A percentile compares a stretch with the other conserved stretches of the same genome.
phyloP scores from a whole-genome alignment of 2,888 invertebrate species.

The Venustoraphidia nigricollis region DNA sequence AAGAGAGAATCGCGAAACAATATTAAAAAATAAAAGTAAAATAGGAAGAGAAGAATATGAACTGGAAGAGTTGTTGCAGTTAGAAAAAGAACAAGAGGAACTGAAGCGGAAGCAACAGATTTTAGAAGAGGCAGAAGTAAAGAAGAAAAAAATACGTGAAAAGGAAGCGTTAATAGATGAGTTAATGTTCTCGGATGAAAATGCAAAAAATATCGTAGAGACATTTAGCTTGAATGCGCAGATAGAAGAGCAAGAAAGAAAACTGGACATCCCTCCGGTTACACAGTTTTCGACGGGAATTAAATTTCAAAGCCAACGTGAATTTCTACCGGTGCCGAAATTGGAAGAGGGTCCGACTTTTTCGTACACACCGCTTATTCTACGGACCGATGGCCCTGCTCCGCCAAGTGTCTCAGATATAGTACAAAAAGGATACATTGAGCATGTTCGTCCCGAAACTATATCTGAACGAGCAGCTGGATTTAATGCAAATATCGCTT shows the following conservation, averaged over 20 bases:
- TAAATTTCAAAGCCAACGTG: constrained; percentile 49
- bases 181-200: constrained; percentile 80
- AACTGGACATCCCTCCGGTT: constrained; percentile 30
- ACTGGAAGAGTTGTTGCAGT: constrained; percentile 68
- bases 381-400: constrained; percentile 56
- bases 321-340: constrained; percentile 51
- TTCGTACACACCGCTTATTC: constrained; percentile 41
- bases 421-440: constrained; percentile 47
- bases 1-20: constrained; percentile 73
- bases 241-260: constrained; percentile 40
- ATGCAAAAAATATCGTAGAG: constrained; percentile 76
- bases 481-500: constrained; percentile 66
- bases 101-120: constrained; percentile 52
- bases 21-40: constrained; percentile 64
- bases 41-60: constrained; percentile 71
- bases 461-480: constrained; percentile 75
- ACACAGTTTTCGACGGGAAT: constrained; percentile 80
- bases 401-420: constrained; percentile 51
- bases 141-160: constrained; percentile 68
- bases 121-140: constrained; percentile 52
- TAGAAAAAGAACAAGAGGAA: constrained; percentile 65
- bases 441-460: constrained; percentile 58
- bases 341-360: constrained; percentile 66
- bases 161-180: constrained; percentile 91
- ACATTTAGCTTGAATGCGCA: constrained; percentile 59